phyloP scores from a whole-genome alignment of 2,797 vertebrate genomes.

The Manis pentadactyla region DNA sequence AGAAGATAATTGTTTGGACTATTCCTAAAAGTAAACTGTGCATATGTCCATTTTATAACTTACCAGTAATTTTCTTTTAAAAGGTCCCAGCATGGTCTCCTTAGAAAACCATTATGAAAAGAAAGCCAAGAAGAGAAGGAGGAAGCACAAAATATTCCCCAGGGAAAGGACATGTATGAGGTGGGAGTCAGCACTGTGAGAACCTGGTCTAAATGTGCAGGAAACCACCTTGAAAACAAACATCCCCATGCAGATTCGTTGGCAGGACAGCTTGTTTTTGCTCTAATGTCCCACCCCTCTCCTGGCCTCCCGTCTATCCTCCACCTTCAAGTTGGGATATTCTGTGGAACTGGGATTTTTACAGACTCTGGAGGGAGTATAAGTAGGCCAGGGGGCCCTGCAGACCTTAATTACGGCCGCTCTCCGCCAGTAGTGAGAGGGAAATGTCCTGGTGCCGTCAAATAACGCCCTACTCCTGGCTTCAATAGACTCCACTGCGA shows the following conservation, averaged over 20 bases:
- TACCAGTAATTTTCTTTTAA: slow-evolving; percentile 26
- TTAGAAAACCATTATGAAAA: slow-evolving; percentile 56
- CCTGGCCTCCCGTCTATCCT: neutral
- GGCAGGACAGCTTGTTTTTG: neutral
- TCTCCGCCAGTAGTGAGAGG: neutral
- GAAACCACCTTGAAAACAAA: slow-evolving; percentile 42
- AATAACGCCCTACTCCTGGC: neutral
- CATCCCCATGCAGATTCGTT: neutral
- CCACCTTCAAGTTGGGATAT: neutral
- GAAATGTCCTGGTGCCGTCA: neutral
- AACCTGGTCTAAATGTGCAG: neutral
- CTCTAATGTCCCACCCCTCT: neutral
- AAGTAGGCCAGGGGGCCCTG: neutral
- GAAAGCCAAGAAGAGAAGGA: slow-evolving; percentile 35
- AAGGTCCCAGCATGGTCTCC: neutral
- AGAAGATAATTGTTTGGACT: slow-evolving; percentile 16
- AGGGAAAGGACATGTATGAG: neutral
- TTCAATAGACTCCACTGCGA: neutral
- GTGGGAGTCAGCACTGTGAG: neutral
- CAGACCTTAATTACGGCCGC: neutral
- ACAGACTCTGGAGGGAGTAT: neutral
- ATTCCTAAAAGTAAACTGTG: slow-evolving; percentile 35
- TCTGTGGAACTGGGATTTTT: neutral
- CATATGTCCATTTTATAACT: neutral
- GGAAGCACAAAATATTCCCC: neutral